Evolutionary conservation across 1,140 invertebrate species (phyloP).

Genomic region (Diabrotica virgifera): DNA sequence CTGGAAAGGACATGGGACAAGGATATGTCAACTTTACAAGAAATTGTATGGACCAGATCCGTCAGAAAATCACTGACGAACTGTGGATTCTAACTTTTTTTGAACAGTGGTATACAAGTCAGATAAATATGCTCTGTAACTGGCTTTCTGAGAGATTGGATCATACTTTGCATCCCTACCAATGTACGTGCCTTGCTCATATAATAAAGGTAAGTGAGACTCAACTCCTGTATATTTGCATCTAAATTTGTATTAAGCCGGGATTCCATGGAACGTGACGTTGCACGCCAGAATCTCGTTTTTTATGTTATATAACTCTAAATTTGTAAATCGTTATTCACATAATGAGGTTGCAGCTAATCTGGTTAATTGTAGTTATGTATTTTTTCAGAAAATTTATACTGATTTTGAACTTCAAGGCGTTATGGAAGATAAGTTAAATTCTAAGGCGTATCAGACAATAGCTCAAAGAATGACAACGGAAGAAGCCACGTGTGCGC

Average conservation of each 20-base stretch:
- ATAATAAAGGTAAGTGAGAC: slow-evolving; percentile 80
- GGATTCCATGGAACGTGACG: too few species aligned
- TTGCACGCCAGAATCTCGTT: too few species aligned
- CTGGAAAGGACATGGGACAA: slow-evolving; percentile 92
- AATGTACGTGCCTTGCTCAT: slow-evolving; percentile 94
- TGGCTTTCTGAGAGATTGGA: slow-evolving; percentile 94
- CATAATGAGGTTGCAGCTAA: too few species aligned
- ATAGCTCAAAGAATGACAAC: slow-evolving; percentile 92
- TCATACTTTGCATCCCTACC: slow-evolving; percentile 92
- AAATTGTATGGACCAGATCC: slow-evolving; percentile 95
- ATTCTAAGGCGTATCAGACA: slow-evolving; percentile 93
- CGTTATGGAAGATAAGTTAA: slow-evolving; percentile 96
- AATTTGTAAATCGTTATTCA: too few species aligned
- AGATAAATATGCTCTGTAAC: slow-evolving; percentile 90
- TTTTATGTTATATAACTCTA: too few species aligned
- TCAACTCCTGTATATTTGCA: too few species aligned
- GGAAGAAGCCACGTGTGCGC: slow-evolving; percentile 91
- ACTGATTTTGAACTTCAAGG: slow-evolving; percentile 99
- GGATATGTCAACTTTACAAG: slow-evolving; percentile 97
- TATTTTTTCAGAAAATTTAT: slow-evolving; percentile 85
- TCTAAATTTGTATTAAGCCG: too few species aligned
- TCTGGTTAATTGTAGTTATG: too few species aligned
- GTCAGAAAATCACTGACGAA: slow-evolving; percentile 96
- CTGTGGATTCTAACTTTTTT: slow-evolving; percentile 96
- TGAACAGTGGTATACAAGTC: slow-evolving; percentile 95